Evolutionary conservation across 2,888 invertebrate genomes (phyloP), one percentile per base, ranked within the genome.

Genomic region (Aquatica leii): DNA sequence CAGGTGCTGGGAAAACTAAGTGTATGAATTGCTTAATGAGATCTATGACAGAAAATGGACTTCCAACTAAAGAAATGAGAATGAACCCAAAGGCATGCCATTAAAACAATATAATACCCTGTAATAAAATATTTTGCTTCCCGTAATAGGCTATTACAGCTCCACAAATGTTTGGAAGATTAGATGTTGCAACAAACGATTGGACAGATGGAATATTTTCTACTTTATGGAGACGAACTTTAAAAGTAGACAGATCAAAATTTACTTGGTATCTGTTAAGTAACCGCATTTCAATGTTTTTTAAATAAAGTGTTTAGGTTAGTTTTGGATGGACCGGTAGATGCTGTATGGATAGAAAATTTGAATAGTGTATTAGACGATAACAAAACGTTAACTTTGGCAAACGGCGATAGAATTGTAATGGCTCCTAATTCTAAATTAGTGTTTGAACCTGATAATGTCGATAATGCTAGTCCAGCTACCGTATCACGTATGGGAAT

Each of bases 201-300:
- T 95, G 95, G 95, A 95, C 95, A 0, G 95, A 95, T 81, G 95
- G 95, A 12, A 95, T 95, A 73, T 95, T 95, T 80, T 95, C 95
- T 0, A 94, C 93, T 0, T 81, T 95, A 1, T 95, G 95, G 95
- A 86, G 95, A 72, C 85, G 93, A 79, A 90, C 94, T 1, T 84
- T 91, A 15, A 93, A 93, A 82, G 86, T 91, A 0, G 92, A 92
- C 73, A 90, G 89, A 76, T 81, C 83, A 1, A 90, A 91, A 67
- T 86, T 84, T 60, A 84, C 88, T 40, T 92, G 92, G 92, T 87
- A 24, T n/a, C n/a, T n/a, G n/a, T n/a, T n/a, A n/a, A n/a, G n/a
- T n/a, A n/a, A n/a, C n/a, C n/a, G n/a, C n/a, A n/a, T n/a, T n/a
- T n/a, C n/a, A n/a, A n/a, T n/a, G n/a, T n/a, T n/a, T 2, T 24